Percentiles rank a stretch among this genome's conserved stretches.
These are phyloP conservation scores for Notolepis coatsorum DNA, from an alignment of 2,797 vertebrate species.

Conservation along the genomic window DNA sequence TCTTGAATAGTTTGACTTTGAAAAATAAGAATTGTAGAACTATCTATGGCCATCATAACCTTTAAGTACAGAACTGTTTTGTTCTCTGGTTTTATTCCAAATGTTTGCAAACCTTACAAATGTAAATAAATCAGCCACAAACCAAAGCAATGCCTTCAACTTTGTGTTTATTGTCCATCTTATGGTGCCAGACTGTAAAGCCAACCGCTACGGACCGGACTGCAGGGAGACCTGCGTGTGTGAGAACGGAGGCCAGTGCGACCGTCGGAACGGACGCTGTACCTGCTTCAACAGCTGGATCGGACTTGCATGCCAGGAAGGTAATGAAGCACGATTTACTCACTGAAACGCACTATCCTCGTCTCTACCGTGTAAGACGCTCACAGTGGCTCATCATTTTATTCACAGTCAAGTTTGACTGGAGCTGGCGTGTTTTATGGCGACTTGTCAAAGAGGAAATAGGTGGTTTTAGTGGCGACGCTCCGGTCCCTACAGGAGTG, in stretches of 20 bases:
- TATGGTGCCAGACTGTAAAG: constrained; percentile 82
- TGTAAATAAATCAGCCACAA: not conserved
- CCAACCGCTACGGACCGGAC: constrained; percentile 82
- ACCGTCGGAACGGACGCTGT: constrained; percentile 84
- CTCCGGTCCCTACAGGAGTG: constrained; percentile 15
- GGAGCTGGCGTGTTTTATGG: constrained; percentile 26
- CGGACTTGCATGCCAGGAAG: constrained; percentile 87
- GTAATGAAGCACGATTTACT: constrained; percentile 72
- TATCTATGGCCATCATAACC: too few relatives aligned
- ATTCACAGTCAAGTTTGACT: constrained; percentile 17
- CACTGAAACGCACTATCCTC: not conserved
- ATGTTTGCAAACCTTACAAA: not conserved
- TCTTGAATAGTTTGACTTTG: too few relatives aligned
- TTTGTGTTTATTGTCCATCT: too few relatives aligned
- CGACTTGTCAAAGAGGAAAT: constrained; percentile 49
- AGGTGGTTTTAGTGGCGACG: constrained; percentile 54
- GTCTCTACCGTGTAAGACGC: not conserved
- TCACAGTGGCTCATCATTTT: not conserved
- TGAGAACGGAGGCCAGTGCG: constrained; percentile 79
- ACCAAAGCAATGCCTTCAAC: too few relatives aligned
- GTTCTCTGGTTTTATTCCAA: not conserved
- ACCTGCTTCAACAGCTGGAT: constrained; percentile 81
- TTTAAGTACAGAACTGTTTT: not conserved
- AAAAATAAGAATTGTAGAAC: too few relatives aligned
- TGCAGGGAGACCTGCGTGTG: constrained; percentile 87